Percentiles rank a stretch among this genome's conserved stretches.
These are phyloP conservation scores for Ferrisia virgata DNA, from an alignment of 2,888 invertebrate genomes.

Conservation along the genomic window DNA sequence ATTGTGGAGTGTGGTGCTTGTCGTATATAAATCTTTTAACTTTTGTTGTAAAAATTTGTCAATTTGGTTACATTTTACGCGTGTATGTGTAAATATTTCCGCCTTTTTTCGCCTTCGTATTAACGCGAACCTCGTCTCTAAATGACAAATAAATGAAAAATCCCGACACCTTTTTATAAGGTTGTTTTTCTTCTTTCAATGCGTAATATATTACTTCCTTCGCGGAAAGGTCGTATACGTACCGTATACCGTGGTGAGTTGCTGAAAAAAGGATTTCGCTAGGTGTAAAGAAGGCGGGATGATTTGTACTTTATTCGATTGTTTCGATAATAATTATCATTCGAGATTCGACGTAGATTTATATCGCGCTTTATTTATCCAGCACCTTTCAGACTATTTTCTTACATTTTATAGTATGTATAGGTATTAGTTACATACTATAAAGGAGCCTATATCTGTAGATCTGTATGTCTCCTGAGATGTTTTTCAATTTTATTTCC, in stretches of 20 bases:
- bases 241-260: no score
- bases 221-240: neutral
- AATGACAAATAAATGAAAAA: neutral
- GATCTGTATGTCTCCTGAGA: neutral
- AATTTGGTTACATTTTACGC: conserved; percentile 11
- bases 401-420: neutral
- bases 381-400: neutral
- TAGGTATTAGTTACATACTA: no score
- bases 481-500: neutral
- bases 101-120: neutral
- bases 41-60: conserved; percentile 42
- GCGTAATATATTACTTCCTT: conserved; percentile 38
- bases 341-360: neutral
- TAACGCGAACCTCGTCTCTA: neutral
- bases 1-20: neutral
- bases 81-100: conserved; percentile 34
- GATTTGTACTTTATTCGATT: neutral
- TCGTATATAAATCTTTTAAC: conserved; percentile 40
- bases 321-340: conserved; percentile 13
- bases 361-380: neutral
- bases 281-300: neutral
- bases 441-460: no score
- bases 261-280: neutral
- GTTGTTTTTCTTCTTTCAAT: neutral
- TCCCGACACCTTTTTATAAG: neutral